Evolutionary conservation across 2,113 vertebrate species (phyloP), one percentile per base, ranked within the genome.

Genomic region (Passer domesticus): DNA sequence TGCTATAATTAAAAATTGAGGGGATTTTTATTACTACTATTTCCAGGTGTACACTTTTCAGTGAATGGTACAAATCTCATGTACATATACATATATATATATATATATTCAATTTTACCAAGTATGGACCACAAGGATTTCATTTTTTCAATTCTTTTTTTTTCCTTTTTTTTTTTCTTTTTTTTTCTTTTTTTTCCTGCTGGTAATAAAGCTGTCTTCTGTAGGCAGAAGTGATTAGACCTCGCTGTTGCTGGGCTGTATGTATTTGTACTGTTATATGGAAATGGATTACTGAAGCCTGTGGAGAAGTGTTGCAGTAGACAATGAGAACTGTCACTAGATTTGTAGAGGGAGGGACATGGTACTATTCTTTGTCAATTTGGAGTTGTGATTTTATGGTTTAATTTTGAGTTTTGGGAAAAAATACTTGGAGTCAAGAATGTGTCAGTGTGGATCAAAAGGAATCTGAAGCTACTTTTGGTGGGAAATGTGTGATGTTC

Each of bases 151-250:
- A 22, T 55, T 27, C 19, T 25, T 33, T 44, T 17, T 14, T 16
- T 18, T 27, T 24, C 10, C 5, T 41, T 41, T 41, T 92, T 20
- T 52, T 33, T 31, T n/a, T n/a, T n/a, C n/a, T 46, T 16, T 16
- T 21, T 31, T 31, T 43, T 15, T 16, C 14, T 95, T 37, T 35
- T 53, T 25, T 23, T 58, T 67, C 84, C 78, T 75, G 76, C 83
- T 97, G 94, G 68, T 98, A 98, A 98, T 98, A 96, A 98, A 98
- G 98, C 96, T 94, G 97, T 98, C 97, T 97, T 82, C 92, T 60
- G 9, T 15, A 68, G 75, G 59, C 89, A 81, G 78, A 94, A 69
- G 66, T 66, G 88, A 87, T 81, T 97, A 92, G 90, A 94, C 62
- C 66, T 85, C 80, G 78, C 89, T 63, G 88, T 90, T 2, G 28